Percentiles rank a stretch among this genome's conserved stretches.
phyloP scores from a whole-genome alignment of 2,113 vertebrate species.

The Siniperca knerii region DNA sequence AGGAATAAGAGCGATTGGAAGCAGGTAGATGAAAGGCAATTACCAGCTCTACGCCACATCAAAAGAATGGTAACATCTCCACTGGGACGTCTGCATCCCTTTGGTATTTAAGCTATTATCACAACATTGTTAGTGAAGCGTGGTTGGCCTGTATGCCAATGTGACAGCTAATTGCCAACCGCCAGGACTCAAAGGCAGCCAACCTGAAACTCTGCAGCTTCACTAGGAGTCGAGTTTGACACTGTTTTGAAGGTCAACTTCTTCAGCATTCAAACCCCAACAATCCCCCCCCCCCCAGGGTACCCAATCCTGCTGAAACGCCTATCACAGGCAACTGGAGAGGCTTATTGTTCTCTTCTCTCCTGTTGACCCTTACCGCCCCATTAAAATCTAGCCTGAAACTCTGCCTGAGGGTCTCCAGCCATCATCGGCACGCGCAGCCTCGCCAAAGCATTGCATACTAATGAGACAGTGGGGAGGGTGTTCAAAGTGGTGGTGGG shows the following conservation, averaged over 20 bases:
- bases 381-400: constrained; percentile 85
- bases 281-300: constrained; percentile 8
- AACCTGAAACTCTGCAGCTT: constrained; percentile 41
- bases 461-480: constrained; percentile 43
- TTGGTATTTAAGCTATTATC: constrained; percentile 52
- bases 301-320: constrained; percentile 40
- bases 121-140: constrained; percentile 42
- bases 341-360: constrained; percentile 70
- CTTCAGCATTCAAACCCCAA: constrained; percentile 56
- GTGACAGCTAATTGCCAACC: constrained; percentile 46
- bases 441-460: constrained; percentile 51
- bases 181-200: constrained; percentile 42
- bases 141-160: neutral
- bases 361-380: constrained; percentile 72
- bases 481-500: neutral
- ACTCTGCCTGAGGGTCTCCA: constrained; percentile 80
- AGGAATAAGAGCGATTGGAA: neutral
- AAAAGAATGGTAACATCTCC: constrained; percentile 33
- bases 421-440: constrained; percentile 62
- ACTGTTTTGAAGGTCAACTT: constrained; percentile 73
- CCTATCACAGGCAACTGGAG: constrained; percentile 64
- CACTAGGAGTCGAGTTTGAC: constrained; percentile 56
- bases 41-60: constrained; percentile 22
- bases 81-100: constrained; percentile 5
- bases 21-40: constrained; percentile 24